Conservation (phyloP, 2,888 invertebrate genomes). For the Caenorhabditis doughertyi region DNA sequence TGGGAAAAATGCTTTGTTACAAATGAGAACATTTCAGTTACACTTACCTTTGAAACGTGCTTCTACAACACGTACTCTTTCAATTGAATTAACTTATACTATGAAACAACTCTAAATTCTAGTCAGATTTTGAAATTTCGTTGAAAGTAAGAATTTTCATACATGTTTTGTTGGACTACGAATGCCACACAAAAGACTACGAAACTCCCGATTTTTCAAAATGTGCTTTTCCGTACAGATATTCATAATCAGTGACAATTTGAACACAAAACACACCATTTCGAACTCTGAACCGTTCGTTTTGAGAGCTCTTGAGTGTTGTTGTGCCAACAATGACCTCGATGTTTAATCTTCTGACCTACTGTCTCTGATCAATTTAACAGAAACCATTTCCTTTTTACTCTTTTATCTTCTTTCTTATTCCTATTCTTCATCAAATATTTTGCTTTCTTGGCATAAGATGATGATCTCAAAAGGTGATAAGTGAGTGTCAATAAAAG, state of each 20-base stretch:
- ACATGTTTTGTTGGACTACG: no score
- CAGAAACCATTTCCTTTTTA: conserved; percentile 11
- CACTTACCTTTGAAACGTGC: no score
- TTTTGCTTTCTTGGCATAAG: conserved; percentile 26
- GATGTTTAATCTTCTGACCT: conserved; percentile 62
- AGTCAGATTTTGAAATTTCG: no score
- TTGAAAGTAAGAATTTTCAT: no score
- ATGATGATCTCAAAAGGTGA: conserved; percentile 37
- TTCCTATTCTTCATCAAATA: no score
- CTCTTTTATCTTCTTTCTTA: not conserved
- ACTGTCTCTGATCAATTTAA: conserved; percentile 43
- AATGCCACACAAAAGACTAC: conserved; percentile 21
- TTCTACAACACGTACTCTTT: no score
- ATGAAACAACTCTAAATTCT: no score
- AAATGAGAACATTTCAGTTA: no score
- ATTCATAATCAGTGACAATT: conserved; percentile 31
- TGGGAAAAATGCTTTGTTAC: no score
- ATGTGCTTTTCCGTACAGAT: not conserved
- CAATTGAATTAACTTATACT: no score
- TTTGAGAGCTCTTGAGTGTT: conserved; percentile 53
- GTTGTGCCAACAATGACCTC: conserved; percentile 49
- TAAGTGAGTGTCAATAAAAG: conserved; percentile 51
- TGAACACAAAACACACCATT: conserved; percentile 47
- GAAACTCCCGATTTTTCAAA: not conserved
- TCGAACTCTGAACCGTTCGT: conserved; percentile 52